These are phyloP conservation scores for Tringa solitaria DNA, from an alignment of 2,113 vertebrate genomes.

Conservation along the genomic window DNA sequence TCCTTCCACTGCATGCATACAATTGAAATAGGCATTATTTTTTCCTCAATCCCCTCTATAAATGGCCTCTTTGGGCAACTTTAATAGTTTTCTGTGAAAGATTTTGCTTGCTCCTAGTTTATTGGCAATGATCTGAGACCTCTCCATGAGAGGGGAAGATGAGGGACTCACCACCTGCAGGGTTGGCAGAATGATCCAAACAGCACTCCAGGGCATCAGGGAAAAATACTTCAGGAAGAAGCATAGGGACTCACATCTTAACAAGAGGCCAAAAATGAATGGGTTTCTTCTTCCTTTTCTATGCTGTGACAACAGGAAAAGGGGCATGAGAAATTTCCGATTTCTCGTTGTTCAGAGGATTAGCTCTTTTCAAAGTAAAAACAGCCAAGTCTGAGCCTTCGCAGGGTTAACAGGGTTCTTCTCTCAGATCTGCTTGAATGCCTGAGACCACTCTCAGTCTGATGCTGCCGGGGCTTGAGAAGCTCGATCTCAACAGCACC, in stretches of 20 bases:
- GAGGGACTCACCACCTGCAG: background rate
- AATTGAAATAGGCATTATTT: background rate
- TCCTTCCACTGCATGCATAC: background rate
- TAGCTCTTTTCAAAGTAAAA: background rate
- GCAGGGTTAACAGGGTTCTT: background rate
- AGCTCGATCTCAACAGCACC: background rate
- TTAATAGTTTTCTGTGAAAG: background rate
- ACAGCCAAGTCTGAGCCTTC: background rate
- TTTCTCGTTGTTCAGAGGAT: background rate
- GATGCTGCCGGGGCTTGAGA: background rate
- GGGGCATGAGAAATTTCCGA: background rate
- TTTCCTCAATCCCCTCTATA: background rate
- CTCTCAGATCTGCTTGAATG: background rate
- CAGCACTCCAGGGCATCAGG: background rate
- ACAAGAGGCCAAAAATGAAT: background rate
- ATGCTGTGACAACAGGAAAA: background rate
- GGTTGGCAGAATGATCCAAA: background rate
- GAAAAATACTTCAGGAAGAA: background rate
- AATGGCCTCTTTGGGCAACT: background rate
- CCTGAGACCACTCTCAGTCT: background rate
- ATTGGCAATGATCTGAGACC: background rate
- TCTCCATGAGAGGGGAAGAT: background rate
- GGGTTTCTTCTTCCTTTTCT: background rate
- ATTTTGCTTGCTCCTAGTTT: background rate
- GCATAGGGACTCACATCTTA: accelerated